Conservation (phyloP, 2,113 vertebrate species). For the Pseudopipra pipra region DNA sequence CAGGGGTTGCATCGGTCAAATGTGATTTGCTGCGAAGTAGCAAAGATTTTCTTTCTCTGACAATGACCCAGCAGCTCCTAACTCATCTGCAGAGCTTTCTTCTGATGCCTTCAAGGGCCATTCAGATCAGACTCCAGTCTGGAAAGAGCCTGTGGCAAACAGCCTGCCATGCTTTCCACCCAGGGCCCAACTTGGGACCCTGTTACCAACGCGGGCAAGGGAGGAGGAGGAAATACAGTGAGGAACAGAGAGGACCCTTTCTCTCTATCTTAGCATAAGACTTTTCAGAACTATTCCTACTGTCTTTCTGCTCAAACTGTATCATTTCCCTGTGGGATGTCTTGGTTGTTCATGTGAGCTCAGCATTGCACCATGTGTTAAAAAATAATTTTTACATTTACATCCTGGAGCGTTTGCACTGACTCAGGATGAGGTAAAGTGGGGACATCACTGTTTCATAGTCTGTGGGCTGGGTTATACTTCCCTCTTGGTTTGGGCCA, state of each 20-base stretch:
- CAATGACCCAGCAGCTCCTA: neutral
- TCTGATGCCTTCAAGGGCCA: neutral
- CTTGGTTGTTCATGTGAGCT: neutral
- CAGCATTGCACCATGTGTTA: neutral
- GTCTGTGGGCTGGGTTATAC: neutral
- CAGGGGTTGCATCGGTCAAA: neutral
- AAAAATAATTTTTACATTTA: neutral
- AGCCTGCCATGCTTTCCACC: neutral
- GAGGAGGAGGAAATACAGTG: neutral
- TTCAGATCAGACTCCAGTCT: neutral
- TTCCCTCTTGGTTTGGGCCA: neutral
- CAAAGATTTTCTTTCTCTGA: neutral
- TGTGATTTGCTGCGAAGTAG: neutral
- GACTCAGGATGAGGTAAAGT: neutral
- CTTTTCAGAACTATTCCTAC: neutral
- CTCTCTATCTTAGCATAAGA: neutral
- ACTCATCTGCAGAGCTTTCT: neutral
- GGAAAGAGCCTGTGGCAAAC: neutral
- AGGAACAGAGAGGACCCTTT: neutral
- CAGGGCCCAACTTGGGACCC: neutral
- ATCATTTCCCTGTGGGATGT: neutral
- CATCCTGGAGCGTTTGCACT: neutral
- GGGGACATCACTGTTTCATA: fast-evolving
- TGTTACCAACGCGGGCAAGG: neutral
- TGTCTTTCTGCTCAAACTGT: neutral